These are phyloP conservation scores for Dendrolimus houi DNA, from an alignment of 2,888 invertebrate genomes.

Conservation along the genomic window DNA sequence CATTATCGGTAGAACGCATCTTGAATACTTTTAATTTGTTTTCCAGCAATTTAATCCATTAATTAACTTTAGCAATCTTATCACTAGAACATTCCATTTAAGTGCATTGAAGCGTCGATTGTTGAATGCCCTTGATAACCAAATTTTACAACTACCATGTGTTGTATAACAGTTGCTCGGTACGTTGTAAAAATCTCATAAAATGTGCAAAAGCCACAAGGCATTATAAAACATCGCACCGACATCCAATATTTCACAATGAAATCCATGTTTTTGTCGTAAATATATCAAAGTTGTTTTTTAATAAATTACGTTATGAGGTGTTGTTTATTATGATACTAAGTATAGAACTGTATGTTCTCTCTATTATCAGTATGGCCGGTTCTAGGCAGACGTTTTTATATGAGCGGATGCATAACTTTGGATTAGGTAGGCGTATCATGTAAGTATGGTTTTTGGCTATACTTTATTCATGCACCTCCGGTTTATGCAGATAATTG, in stretches of 20 bases:
- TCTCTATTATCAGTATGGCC: slow-evolving; percentile 17
- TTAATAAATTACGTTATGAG: slow-evolving; percentile 21
- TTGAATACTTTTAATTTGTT: no score
- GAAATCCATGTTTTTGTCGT: slow-evolving; percentile 27
- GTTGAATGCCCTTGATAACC: slow-evolving; percentile 10
- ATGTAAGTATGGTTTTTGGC: slow-evolving; percentile 29
- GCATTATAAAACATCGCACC: slow-evolving; percentile 27
- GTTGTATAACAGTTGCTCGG: slow-evolving; percentile 31
- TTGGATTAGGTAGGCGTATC: slow-evolving; percentile 24
- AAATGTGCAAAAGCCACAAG: slow-evolving; percentile 21
- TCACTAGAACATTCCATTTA: no score
- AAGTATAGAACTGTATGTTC: slow-evolving; percentile 20
- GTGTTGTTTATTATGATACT: slow-evolving; percentile 28
- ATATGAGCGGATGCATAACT: slow-evolving; percentile 34
- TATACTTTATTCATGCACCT: not conserved
- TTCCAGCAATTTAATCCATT: no score
- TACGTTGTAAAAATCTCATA: slow-evolving; percentile 33
- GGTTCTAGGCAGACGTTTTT: slow-evolving; percentile 25
- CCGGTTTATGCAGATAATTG: no score
- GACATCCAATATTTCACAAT: slow-evolving; percentile 29
- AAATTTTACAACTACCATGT: slow-evolving; percentile 29
- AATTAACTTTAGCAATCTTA: no score
- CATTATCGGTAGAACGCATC: no score
- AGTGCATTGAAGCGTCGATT: no score
- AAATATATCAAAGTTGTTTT: slow-evolving; percentile 23